phyloP scores from a whole-genome alignment of 2,113 vertebrate species.

The Cyanoderma ruficeps region DNA sequence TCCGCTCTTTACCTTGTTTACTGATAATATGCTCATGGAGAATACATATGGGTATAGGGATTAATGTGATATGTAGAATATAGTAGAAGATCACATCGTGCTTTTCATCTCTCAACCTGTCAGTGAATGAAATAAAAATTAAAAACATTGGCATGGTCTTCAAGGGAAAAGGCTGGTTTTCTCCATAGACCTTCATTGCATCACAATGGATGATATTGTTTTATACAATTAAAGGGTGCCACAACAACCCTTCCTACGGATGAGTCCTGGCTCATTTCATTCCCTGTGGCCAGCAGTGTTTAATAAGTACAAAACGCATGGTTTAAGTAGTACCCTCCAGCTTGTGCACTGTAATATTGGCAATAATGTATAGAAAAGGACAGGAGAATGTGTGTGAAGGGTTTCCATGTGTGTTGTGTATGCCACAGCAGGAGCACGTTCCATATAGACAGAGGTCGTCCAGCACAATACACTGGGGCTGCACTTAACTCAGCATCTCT shows the following conservation, averaged over 20 bases:
- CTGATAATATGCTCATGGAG: neutral
- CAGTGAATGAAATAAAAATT: slow-evolving; percentile 20
- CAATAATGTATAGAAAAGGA: slow-evolving; percentile 10
- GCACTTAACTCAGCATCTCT: slow-evolving; percentile 5
- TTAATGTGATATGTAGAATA: neutral
- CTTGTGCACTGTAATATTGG: neutral
- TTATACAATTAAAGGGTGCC: slow-evolving; percentile 1
- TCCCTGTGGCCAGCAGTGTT: slow-evolving; percentile 32
- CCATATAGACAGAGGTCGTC: neutral
- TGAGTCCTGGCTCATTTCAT: slow-evolving; percentile 5
- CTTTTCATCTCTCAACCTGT: neutral
- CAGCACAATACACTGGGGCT: neutral
- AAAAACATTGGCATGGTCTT: slow-evolving; percentile 8
- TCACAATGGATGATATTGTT: slow-evolving; percentile 19
- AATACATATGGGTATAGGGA: neutral
- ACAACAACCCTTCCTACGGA: neutral
- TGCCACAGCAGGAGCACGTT: neutral
- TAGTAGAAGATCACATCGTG: neutral
- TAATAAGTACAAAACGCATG: slow-evolving; percentile 44
- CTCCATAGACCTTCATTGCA: slow-evolving; percentile 27
- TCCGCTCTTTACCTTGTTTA: neutral
- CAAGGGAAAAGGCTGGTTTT: neutral
- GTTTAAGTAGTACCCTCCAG: slow-evolving; percentile 28
- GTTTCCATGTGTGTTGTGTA: neutral
- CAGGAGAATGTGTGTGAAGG: neutral